Evolutionary conservation across 2,797 vertebrate genomes (phyloP).

Genomic region (Scleropages formosus): DNA sequence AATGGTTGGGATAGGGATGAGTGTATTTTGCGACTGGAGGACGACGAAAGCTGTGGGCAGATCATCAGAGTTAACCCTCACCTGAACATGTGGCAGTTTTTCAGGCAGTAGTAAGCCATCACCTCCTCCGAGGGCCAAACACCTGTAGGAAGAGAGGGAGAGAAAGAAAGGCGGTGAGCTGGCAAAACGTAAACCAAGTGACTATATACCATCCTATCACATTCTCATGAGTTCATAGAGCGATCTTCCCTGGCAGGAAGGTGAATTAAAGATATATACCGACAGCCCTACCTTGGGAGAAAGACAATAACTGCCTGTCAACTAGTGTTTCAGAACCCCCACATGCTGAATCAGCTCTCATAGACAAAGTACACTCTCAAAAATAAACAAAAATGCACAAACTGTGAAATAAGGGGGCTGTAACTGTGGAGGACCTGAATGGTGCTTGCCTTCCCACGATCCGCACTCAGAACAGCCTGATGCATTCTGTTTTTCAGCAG

Average conservation of each 20-base stretch:
- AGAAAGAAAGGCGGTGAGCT: not conserved
- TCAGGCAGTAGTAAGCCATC: conserved; percentile 94
- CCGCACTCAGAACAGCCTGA: not conserved
- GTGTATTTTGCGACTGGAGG: conserved; percentile 38
- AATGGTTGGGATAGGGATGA: conserved; percentile 61
- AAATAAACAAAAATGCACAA: not conserved
- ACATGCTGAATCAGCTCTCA: too few relatives aligned
- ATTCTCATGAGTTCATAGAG: not conserved
- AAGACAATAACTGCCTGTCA: not conserved
- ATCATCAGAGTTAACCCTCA: conserved; percentile 58
- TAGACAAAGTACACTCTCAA: not conserved
- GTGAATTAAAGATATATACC: not conserved
- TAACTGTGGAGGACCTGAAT: not conserved
- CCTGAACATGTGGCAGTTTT: conserved; percentile 87
- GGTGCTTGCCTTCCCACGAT: not conserved
- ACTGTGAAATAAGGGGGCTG: not conserved
- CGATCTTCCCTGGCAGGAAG: not conserved
- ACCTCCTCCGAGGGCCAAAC: conserved; percentile 98
- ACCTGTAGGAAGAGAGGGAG: conserved; percentile 70
- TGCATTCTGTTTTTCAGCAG: not conserved
- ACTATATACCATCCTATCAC: not conserved
- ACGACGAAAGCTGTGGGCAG: conserved; percentile 34
- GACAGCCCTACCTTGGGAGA: not conserved
- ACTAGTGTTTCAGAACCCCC: not conserved
- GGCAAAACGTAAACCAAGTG: not conserved